These are phyloP conservation scores for Tenthredo mesomela DNA, from an alignment of 2,888 invertebrate genomes.

Conservation along the genomic window DNA sequence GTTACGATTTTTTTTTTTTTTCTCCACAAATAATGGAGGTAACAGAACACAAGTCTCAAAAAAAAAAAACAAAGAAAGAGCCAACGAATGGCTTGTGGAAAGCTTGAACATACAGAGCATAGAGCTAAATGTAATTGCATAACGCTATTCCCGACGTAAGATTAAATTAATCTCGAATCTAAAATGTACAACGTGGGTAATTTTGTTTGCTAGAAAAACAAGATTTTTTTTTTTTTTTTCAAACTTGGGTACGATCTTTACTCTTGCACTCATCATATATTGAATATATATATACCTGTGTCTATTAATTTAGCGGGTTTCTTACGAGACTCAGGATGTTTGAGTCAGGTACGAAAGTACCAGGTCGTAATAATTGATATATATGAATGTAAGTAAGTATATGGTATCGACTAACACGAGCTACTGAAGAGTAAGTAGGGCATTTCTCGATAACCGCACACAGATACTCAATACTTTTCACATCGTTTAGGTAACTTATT, in stretches of 20 bases:
- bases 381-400: not conserved
- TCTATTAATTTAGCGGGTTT: not conserved
- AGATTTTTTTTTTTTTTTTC: too few species aligned
- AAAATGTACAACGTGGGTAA: not conserved
- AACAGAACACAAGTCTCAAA: not conserved
- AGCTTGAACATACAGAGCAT: not conserved
- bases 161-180: slow-evolving; percentile 13
- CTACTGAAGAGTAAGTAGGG: slow-evolving; percentile 13
- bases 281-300: not conserved
- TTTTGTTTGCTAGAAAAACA: not conserved
- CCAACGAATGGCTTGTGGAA: slow-evolving; percentile 5
- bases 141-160: not conserved
- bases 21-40: not conserved
- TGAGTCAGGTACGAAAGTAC: not conserved
- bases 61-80: not conserved
- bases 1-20: not conserved
- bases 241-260: not conserved
- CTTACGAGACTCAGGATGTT: not conserved
- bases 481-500: slow-evolving; percentile 33
- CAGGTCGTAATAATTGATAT: slow-evolving; percentile 3
- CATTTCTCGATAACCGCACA: slow-evolving; percentile 33
- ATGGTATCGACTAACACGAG: slow-evolving; percentile 16
- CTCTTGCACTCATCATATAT: not conserved
- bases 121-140: not conserved
- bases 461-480: slow-evolving; percentile 7